Conservation (phyloP, 1,140 invertebrate species). For the Bicyclus anynana region DNA sequence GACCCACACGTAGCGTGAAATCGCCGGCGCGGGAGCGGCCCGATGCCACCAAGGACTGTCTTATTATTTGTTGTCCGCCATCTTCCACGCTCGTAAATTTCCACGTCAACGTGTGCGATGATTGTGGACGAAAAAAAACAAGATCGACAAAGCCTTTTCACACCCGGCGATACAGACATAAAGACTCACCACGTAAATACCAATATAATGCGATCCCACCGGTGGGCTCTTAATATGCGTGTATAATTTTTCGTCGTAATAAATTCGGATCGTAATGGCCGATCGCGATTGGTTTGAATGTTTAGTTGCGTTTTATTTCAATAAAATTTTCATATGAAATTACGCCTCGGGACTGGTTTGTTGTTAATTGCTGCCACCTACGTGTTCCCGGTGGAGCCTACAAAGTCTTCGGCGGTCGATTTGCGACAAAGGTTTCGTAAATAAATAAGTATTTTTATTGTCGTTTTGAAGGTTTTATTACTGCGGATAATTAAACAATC, state of each 20-base stretch:
- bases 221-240: conserved; percentile 65
- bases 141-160: conserved; percentile 68
- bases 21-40: conserved; percentile 61
- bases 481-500: conserved; percentile 36
- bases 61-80: conserved; percentile 75
- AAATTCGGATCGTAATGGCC: conserved; percentile 71
- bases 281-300: conserved; percentile 64
- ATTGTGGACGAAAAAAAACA: conserved; percentile 70
- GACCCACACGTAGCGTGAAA: conserved; percentile 74
- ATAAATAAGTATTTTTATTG: conserved; percentile 51
- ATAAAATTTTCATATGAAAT: conserved; percentile 52
- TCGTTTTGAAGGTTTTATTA: conserved; percentile 45
- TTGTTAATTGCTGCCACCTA: conserved; percentile 58
- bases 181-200: conserved; percentile 54
- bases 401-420: conserved; percentile 47
- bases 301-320: conserved; percentile 60
- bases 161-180: conserved; percentile 56
- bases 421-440: conserved; percentile 46
- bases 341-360: conserved; percentile 43
- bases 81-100: conserved; percentile 74
- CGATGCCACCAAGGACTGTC: conserved; percentile 53
- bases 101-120: conserved; percentile 73
- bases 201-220: conserved; percentile 42
- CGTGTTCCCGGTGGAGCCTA: conserved; percentile 34
- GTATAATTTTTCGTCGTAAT: conserved; percentile 74